phyloP scores from a whole-genome alignment of 2,797 vertebrate species.

The Labeo calbasu region DNA sequence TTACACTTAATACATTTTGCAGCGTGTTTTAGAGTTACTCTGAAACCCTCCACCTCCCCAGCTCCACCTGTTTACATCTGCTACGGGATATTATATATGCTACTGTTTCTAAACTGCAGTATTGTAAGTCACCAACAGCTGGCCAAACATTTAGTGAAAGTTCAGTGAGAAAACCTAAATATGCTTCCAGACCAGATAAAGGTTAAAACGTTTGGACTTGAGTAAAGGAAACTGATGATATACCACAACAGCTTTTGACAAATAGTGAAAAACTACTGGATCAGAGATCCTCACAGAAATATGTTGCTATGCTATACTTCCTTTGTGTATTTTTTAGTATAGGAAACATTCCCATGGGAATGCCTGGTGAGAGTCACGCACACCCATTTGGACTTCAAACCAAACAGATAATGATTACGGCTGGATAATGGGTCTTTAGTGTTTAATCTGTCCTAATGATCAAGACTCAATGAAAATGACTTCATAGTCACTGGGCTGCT shows the following conservation, averaged over 20 bases:
- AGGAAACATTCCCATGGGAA: slow-evolving; percentile 9
- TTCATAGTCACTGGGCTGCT: slow-evolving; percentile 42
- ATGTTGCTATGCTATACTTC: neutral
- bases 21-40: too few species aligned
- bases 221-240: neutral
- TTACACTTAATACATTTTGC: too few species aligned
- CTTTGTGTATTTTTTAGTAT: neutral
- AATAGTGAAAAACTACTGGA: neutral
- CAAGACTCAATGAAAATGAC: slow-evolving; percentile 37
- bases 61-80: too few species aligned
- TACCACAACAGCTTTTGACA: neutral
- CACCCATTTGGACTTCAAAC: slow-evolving; percentile 28
- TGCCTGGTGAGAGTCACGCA: slow-evolving; percentile 11
- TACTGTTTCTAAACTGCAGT: neutral
- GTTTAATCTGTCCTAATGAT: slow-evolving; percentile 54
- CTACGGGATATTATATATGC: too few species aligned
- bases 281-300: neutral
- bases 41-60: too few species aligned
- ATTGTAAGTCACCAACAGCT: neutral
- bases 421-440: slow-evolving; percentile 37
- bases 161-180: neutral
- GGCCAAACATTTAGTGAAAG: neutral
- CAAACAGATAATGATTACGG: neutral
- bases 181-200: neutral
- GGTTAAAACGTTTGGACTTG: neutral